Base-by-base conservation (phyloP, 2,888 invertebrate genomes). In the Bruchidius siliquastri region DNA sequence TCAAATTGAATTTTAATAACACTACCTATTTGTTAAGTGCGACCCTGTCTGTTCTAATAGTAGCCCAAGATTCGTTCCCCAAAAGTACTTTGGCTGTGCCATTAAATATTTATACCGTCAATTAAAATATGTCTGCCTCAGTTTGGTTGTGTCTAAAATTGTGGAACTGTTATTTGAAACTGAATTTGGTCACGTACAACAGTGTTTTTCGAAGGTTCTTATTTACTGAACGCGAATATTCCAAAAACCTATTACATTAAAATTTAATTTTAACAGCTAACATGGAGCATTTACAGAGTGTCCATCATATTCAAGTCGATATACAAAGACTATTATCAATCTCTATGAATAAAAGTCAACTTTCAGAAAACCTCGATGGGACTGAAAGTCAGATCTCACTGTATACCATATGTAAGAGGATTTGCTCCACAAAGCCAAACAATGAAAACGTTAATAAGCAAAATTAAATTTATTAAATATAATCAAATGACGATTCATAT, bases 41-140 rank as follows among this genome's bases (percentile, higher is more conserved):
- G 30, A 18, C 49, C 18, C 49, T 49, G 49, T 18, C 49, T 49
- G 49, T 49, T 49, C 49, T 49, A 49, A 13, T 49, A 49, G 49
- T 1, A 13, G 49, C 49, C 49, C 49, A 49, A 49, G 49, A 49
- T 8, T 49, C 18, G 13, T 49, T 49, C 18, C 18, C 49, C 3
- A 49, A 49, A 49, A 49, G 49, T 49, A 49, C 49, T 26, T 26
- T 2, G 8, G 26, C 26, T 26, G 26, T 49, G 71, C 69, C 68
- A 71, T 73, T 73, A 73, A 73, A 71, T 69, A 73, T 71, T 71
- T 26, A 73, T 68, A 66, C 6, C 69, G 71, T 71, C 73, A 71
- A 73, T 73, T 73, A 69, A 71, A 73, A 68, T 49, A 26, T 73
- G 71, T 71, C 70, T 70, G 67, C 26, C 70, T 73, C 66, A 22